Evolutionary conservation across 2,888 invertebrate genomes (phyloP).

Genomic region (Doris montereyensis): DNA sequence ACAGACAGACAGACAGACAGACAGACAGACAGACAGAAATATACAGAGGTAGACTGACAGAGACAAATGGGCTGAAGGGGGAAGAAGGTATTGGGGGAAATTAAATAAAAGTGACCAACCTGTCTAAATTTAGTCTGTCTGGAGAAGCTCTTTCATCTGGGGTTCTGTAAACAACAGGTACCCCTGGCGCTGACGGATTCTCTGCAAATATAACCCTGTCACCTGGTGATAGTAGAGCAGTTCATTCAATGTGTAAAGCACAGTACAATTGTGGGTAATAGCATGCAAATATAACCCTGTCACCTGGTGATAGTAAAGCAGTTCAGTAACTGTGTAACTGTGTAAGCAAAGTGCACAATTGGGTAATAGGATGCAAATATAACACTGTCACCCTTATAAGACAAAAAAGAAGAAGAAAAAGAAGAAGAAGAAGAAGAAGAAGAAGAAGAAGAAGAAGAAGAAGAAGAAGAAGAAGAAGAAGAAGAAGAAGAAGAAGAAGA

Average conservation of each 20-base stretch:
- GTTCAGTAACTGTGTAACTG: neutral
- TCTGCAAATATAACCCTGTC: slow-evolving; percentile 71
- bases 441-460: too few relatives aligned
- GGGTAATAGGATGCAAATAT: slow-evolving; percentile 57
- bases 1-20: too few relatives aligned
- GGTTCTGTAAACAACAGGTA: slow-evolving; percentile 70
- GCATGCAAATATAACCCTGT: slow-evolving; percentile 67
- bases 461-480: neutral
- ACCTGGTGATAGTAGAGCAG: slow-evolving; percentile 50
- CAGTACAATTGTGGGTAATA: neutral
- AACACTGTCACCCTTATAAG: slow-evolving; percentile 63
- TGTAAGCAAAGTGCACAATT: too few relatives aligned
- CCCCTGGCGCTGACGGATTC: slow-evolving; percentile 68
- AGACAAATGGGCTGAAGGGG: too few relatives aligned
- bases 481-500: too few relatives aligned
- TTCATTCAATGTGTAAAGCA: neutral
- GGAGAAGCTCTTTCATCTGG: slow-evolving; percentile 86
- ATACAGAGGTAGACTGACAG: too few relatives aligned
- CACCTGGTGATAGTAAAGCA: slow-evolving; percentile 54
- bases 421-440: too few relatives aligned
- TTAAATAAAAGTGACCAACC: too few relatives aligned
- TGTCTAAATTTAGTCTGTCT: slow-evolving; percentile 90
- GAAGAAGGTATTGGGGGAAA: too few relatives aligned
- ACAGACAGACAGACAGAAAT: too few relatives aligned
- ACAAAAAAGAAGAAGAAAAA: too few relatives aligned